A percentile compares a stretch with the other conserved stretches of the same genome.
These are phyloP conservation scores for Tetragnatha montana DNA, from an alignment of 2,888 invertebrate species.

Conservation along the genomic window DNA sequence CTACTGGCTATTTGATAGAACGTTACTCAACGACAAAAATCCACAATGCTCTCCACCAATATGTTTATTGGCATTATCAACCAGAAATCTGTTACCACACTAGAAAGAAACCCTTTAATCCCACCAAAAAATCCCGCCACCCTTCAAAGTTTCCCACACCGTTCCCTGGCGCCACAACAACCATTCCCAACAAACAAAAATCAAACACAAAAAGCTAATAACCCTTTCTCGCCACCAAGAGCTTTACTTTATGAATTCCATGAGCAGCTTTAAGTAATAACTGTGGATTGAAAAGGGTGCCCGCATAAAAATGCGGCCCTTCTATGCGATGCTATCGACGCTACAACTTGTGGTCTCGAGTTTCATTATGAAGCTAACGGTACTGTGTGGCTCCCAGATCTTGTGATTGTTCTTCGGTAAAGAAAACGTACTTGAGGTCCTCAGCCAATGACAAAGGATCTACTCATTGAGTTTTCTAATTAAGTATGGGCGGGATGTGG, in stretches of 20 bases:
- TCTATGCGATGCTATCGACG: background rate
- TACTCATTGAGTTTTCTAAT: conserved; percentile 10
- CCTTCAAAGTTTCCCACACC: background rate
- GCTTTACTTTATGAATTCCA: conserved; percentile 23
- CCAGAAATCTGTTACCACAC: background rate
- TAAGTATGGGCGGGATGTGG: background rate
- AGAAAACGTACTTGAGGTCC: background rate
- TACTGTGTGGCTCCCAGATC: background rate
- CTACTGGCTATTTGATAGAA: too few species aligned
- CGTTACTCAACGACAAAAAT: too few species aligned
- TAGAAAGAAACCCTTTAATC: background rate
- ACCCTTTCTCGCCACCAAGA: conserved; percentile 1
- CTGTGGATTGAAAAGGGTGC: conserved; percentile 24
- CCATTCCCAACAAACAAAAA: background rate
- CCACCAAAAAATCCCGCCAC: background rate
- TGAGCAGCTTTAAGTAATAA: conserved; percentile 33
- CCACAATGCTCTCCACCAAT: too few species aligned
- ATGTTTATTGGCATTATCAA: background rate
- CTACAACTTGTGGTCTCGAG: background rate
- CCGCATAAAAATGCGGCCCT: conserved; percentile 24
- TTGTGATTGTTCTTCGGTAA: background rate
- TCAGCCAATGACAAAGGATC: background rate
- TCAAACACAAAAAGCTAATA: conserved; percentile 7
- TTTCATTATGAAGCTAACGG: conserved; percentile 19
- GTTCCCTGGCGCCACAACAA: background rate